phyloP scores from a whole-genome alignment of 2,888 invertebrate genomes.

The Serripes groenlandicus region DNA sequence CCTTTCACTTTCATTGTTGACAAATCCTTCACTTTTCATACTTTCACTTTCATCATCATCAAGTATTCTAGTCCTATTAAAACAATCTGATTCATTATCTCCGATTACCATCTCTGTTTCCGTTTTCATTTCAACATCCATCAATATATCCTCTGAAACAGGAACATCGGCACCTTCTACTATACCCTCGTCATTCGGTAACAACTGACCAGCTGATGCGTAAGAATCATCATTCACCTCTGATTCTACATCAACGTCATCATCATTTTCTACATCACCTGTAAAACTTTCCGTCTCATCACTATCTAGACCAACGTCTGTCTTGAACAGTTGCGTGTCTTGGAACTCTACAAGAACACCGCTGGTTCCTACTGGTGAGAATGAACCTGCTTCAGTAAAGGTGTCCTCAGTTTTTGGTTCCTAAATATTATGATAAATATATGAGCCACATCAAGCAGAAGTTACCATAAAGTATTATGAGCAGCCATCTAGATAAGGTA shows the following conservation, averaged over 20 bases:
- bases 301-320: constrained; percentile 10
- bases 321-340: constrained; percentile 40
- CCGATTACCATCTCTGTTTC: neutral
- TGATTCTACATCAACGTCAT: neutral
- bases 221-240: no score
- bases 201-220: no score
- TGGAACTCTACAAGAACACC: constrained; percentile 32
- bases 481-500: no score
- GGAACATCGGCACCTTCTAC: neutral
- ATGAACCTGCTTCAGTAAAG: neutral
- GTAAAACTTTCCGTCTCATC: constrained; percentile 6
- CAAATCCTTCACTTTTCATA: no score
- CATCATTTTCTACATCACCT: neutral
- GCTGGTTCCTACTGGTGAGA: neutral
- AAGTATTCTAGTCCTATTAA: no score
- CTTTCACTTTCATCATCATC: no score
- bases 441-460: no score
- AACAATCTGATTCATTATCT: neutral
- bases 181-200: no score
- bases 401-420: no score
- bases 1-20: no score
- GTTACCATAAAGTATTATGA: no score
- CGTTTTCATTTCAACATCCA: neutral
- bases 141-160: neutral
- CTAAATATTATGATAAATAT: no score